Evolutionary conservation across 2,797 vertebrate species (phyloP).

Genomic region (Artibeus lituratus): DNA sequence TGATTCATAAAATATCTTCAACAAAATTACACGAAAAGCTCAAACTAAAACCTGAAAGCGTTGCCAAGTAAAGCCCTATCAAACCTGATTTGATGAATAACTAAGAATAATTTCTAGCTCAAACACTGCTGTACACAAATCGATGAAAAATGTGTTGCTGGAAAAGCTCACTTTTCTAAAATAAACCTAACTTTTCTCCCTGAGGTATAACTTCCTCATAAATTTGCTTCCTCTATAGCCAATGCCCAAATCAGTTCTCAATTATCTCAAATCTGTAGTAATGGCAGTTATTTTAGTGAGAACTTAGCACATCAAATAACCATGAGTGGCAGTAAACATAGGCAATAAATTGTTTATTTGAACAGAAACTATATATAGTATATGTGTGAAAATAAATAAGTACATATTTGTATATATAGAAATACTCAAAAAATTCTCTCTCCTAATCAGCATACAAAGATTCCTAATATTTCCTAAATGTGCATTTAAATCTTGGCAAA

Average conservation of each 20-base stretch:
- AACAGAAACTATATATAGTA: background rate
- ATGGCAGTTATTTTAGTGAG: conserved; percentile 8
- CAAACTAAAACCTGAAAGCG: conserved; percentile 27
- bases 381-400: conserved; percentile 14
- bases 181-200: background rate
- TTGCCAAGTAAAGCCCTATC: background rate
- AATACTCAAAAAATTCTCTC: background rate
- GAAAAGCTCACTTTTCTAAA: conserved; percentile 12
- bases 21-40: background rate
- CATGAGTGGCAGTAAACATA: background rate
- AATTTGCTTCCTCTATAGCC: conserved; percentile 5
- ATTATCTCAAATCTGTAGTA: background rate
- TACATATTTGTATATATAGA: background rate
- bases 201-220: background rate
- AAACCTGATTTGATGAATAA: background rate
- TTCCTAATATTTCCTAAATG: background rate
- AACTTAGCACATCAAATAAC: background rate
- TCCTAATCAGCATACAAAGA: background rate
- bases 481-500: background rate
- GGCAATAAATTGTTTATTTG: background rate
- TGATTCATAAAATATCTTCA: background rate
- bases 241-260: background rate
- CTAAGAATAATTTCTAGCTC: conserved; percentile 23
- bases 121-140: background rate
- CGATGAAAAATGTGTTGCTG: background rate